Base-by-base conservation (phyloP, 2,113 vertebrate species). In the Argyrosomus japonicus region DNA sequence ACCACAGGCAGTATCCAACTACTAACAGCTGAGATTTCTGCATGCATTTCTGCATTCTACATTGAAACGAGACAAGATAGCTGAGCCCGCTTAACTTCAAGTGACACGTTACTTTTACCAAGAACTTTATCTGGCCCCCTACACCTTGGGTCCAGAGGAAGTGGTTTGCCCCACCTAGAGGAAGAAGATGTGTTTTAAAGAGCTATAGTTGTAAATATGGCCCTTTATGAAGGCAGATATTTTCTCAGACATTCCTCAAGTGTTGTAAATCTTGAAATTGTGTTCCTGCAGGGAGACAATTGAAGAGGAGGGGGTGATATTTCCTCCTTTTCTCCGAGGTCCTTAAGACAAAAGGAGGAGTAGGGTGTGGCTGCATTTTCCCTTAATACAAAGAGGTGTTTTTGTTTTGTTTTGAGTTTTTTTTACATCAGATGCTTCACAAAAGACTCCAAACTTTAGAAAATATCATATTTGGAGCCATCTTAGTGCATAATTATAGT, bases 221-320 rank as follows among this genome's bases (percentile, higher is more conserved):
- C 27, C 25, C 81, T 67, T 40, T 80, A 88, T 78, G 68, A 87
- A 88, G 70, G 36, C 73, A 1, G 76, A 73, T 77, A 60, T 81
- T 75, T 85, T 77, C 77, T 82, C 81, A 74, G 50, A 87, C 89
- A 91, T 92, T 93, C 88, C 87, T 84, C 60, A 53, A n/a, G 54
- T 11, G 15, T 60, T 75, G 78, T 91, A 89, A 91, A 91, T 92
- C 88, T 78, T 62, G n/a, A 75, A 62, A 40, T 36, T 63, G 58
- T 53, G 53, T 68, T 88, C 29, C 68, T 68, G 79, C 82, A 69
- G 3, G 75, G 45, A 83, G 69, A 86, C 68, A 68, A 83, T 80
- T 68, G 19, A 79, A 54, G 58, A 73, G 62, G 61, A 79, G 56
- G 57, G 36, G 70, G 10, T 84, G 57, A 68, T 60, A 71, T 84